Conservation (phyloP, 2,888 invertebrate species). For the Epiblema foenella region DNA sequence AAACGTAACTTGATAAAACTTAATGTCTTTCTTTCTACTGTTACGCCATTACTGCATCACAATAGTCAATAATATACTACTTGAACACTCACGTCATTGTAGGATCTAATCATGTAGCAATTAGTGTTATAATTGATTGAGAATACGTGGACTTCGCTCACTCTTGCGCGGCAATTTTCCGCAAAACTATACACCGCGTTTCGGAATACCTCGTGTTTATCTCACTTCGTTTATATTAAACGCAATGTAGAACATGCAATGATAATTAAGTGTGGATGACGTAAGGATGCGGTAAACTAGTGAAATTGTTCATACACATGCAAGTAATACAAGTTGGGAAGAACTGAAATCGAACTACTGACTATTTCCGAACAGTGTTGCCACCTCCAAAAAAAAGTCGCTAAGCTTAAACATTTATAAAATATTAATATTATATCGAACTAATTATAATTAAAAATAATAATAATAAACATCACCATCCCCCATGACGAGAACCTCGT, state of each 20-base stretch:
- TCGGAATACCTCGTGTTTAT: conserved; percentile 38
- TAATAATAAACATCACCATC: too few species aligned
- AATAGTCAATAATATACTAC: neutral
- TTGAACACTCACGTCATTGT: neutral
- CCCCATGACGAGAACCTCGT: too few species aligned
- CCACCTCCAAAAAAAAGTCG: too few species aligned
- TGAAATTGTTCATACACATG: neutral
- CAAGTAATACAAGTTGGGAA: neutral
- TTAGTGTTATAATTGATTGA: conserved; percentile 1
- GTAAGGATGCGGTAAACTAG: neutral
- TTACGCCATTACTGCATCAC: neutral
- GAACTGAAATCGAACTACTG: too few species aligned
- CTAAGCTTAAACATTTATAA: too few species aligned
- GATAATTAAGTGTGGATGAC: conserved; percentile 9
- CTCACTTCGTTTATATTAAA: conserved; percentile 26
- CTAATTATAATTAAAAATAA: too few species aligned
- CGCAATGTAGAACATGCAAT: conserved; percentile 32
- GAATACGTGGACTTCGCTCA: neutral
- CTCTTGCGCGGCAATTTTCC: neutral
- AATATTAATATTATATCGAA: too few species aligned
- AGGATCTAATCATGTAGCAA: neutral
- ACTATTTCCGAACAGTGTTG: too few species aligned
- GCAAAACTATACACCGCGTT: neutral
- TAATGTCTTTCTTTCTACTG: neutral
- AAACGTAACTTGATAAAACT: neutral